Conservation (phyloP, 2,113 vertebrate species). For the Barnardius zonarius region DNA sequence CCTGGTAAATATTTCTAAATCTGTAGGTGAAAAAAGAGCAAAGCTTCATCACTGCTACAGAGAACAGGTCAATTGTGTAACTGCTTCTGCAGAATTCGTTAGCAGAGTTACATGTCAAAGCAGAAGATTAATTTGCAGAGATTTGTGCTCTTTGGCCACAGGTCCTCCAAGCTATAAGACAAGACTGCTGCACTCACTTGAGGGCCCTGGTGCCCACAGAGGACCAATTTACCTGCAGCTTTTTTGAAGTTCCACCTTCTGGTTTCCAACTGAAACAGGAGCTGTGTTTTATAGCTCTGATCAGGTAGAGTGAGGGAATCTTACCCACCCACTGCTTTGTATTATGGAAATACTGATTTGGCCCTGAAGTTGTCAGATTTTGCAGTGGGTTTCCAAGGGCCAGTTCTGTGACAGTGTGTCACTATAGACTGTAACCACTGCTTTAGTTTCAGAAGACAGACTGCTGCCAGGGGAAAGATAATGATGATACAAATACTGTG, state of each 20-base stretch:
- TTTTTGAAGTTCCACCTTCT: neutral
- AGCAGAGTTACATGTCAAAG: neutral
- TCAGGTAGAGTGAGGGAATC: neutral
- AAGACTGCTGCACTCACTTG: neutral
- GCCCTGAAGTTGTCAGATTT: neutral
- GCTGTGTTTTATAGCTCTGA: neutral
- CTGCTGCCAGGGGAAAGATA: neutral
- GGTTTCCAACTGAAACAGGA: neutral
- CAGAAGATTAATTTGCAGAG: neutral
- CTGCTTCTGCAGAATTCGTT: neutral
- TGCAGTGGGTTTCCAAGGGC: neutral
- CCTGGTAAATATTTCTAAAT: slow-evolving; percentile 37
- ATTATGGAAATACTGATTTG: neutral
- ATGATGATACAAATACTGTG: neutral
- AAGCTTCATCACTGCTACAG: neutral
- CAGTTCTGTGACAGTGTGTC: neutral
- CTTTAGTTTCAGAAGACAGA: neutral
- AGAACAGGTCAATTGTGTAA: neutral
- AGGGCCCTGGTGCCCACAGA: neutral
- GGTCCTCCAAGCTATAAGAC: neutral
- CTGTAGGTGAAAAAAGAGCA: neutral
- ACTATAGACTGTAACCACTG: neutral
- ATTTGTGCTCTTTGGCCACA: neutral
- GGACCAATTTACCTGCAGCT: neutral
- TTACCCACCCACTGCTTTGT: neutral